A percentile compares a stretch with the other conserved stretches of the same genome.
Evolutionary conservation across 2,113 vertebrate genomes (phyloP).

Genomic region (Hystrix cristata): DNA sequence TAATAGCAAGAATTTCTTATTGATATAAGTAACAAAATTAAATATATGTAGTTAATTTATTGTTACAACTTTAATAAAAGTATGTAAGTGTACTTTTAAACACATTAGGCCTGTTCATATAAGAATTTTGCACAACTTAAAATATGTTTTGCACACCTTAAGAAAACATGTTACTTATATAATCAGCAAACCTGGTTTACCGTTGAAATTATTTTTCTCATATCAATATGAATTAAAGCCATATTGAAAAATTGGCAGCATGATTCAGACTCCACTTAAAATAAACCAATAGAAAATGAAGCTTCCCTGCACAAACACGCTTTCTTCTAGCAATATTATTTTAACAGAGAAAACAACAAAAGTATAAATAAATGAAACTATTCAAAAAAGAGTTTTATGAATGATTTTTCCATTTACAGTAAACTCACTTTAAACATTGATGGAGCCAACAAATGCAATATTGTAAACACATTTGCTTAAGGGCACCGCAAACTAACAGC

Average conservation of each 20-base stretch:
- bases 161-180: background rate
- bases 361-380: conserved; percentile 51
- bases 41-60: background rate
- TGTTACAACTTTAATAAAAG: background rate
- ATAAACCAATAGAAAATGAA: conserved; percentile 24
- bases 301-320: background rate
- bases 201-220: conserved; percentile 4
- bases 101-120: background rate
- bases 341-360: conserved; percentile 29
- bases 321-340: conserved; percentile 50
- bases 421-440: conserved; percentile 39
- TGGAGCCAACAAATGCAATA: background rate
- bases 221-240: conserved; percentile 12
- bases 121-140: background rate
- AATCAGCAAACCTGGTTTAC: background rate
- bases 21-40: background rate
- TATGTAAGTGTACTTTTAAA: too few species aligned
- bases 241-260: conserved; percentile 54
- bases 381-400: conserved; percentile 12
- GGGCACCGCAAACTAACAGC: background rate
- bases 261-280: conserved; percentile 51
- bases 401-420: conserved; percentile 62
- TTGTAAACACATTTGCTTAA: conserved; percentile 54
- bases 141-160: background rate
- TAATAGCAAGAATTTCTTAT: background rate